Evolutionary conservation across 2,888 invertebrate genomes (phyloP), one percentile per base, ranked within the genome.

Genomic region (Elmis aenea): DNA sequence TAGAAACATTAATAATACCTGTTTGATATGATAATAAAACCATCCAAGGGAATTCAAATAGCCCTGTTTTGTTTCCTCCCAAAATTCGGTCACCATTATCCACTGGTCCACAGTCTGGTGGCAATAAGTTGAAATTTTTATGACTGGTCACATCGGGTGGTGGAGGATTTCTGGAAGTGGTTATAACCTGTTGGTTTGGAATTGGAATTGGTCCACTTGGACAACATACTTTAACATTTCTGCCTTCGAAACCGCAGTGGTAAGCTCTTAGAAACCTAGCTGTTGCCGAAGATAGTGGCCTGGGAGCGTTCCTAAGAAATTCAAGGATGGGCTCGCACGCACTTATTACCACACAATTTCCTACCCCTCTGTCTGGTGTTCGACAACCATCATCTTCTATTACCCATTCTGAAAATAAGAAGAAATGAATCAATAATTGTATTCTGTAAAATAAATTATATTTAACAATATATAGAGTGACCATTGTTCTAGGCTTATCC

Each of bases 21-120:
- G 57, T 59, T 10, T 58, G 46, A 44, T 84, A 86, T 1, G 76
- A 75, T 11, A 86, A 61, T 2, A 85, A 64, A 0, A 79, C 83
- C 83, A 86, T 81, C 85, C 85, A 87, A 0, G 85, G 86, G 66
- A 76, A 83, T 51, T 85, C 81, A 14, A 70, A 74, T 2, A 82
- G 58, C 0, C 60, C 62, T 0, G 84, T 77, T 38, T 69, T 66
- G 12, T 74, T 71, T 0, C 85, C 86, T 2, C 75, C 73, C 18
- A 75, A 66, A 26, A 86, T 76, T 50, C 76, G 74, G 3, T 42
- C 50, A 25, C 73, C 69, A 4, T 67, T 62, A 2, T 69, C 67
- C n/a, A 76, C 64, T 0, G 61, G 61, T 0, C 85, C 85, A 52
- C 85, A 85, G 1, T 61, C 50, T 2, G 15, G 3, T 1, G 36